Percentiles rank a stretch among this genome's conserved stretches.
These are phyloP conservation scores for Ictalurus punctatus DNA, from an alignment of 2,113 vertebrate genomes.

Conservation along the genomic window DNA sequence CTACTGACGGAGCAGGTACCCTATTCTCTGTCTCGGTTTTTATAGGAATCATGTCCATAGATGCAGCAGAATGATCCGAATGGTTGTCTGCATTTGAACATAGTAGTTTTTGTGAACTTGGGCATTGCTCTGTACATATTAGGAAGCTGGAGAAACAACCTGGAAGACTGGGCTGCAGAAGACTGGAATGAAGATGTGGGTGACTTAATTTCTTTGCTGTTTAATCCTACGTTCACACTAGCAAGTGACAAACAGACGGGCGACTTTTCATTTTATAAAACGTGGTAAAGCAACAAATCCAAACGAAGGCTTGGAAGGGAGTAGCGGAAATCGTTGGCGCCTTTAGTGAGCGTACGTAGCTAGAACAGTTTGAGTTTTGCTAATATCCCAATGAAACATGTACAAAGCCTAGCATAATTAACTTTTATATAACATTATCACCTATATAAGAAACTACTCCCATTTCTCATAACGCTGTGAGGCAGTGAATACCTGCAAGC, in stretches of 20 bases:
- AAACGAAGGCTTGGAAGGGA: background rate
- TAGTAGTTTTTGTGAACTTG: background rate
- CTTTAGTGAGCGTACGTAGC: background rate
- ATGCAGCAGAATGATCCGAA: background rate
- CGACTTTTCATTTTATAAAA: background rate
- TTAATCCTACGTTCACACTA: background rate
- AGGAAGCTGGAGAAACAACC: conserved; percentile 87
- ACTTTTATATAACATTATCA: background rate
- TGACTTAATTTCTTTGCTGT: conserved; percentile 5
- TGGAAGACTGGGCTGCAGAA: conserved; percentile 92
- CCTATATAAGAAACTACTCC: background rate
- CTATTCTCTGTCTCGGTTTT: background rate
- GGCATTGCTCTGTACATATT: background rate
- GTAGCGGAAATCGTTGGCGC: background rate
- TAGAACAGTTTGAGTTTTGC: background rate
- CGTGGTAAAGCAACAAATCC: background rate
- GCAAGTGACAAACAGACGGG: background rate
- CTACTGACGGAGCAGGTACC: conserved; percentile 82
- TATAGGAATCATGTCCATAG: background rate
- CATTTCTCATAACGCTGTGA: background rate
- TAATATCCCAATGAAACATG: background rate
- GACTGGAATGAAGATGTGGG: conserved; percentile 98
- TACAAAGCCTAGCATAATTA: background rate
- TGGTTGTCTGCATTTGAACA: background rate
- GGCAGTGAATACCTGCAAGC: background rate